Evolutionary conservation across 2,797 vertebrate species (phyloP).

Genomic region (Sylvia borin): DNA sequence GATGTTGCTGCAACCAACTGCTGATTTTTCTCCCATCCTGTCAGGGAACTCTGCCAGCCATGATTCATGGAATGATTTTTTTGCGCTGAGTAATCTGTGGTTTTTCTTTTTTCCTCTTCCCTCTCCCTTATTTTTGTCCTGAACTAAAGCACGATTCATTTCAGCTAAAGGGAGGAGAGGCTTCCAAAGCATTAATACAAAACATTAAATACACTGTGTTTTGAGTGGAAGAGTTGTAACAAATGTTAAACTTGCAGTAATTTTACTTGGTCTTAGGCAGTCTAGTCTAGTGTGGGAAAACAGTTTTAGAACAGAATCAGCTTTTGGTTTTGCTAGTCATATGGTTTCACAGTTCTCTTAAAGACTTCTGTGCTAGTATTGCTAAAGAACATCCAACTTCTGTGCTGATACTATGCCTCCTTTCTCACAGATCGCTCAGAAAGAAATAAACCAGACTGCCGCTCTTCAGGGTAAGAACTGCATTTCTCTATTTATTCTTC

Average conservation of each 20-base stretch:
- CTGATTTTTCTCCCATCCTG: conserved; percentile 69
- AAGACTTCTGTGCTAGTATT: conserved; percentile 21
- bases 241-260: neutral
- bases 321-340: conserved; percentile 20
- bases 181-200: conserved; percentile 57
- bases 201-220: conserved; percentile 45
- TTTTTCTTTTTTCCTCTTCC: conserved; percentile 69
- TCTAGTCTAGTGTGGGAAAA: conserved; percentile 10
- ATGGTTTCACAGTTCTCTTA: neutral
- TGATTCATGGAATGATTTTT: conserved; percentile 84
- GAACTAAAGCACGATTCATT: conserved; percentile 68
- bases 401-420: conserved; percentile 62
- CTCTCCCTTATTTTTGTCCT: conserved; percentile 61
- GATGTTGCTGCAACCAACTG: conserved; percentile 72
- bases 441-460: conserved; percentile 85
- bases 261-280: conserved; percentile 15
- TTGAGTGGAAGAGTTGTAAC: conserved; percentile 32
- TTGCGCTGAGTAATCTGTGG: conserved; percentile 80
- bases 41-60: conserved; percentile 72
- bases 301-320: neutral
- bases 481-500: conserved; percentile 39
- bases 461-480: conserved; percentile 83
- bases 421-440: conserved; percentile 84
- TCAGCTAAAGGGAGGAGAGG: conserved; percentile 52
- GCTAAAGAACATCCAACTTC: conserved; percentile 50